These are phyloP conservation scores for Lasioglossum leucozonium DNA, from an alignment of 2,888 invertebrate genomes.

Conservation along the genomic window DNA sequence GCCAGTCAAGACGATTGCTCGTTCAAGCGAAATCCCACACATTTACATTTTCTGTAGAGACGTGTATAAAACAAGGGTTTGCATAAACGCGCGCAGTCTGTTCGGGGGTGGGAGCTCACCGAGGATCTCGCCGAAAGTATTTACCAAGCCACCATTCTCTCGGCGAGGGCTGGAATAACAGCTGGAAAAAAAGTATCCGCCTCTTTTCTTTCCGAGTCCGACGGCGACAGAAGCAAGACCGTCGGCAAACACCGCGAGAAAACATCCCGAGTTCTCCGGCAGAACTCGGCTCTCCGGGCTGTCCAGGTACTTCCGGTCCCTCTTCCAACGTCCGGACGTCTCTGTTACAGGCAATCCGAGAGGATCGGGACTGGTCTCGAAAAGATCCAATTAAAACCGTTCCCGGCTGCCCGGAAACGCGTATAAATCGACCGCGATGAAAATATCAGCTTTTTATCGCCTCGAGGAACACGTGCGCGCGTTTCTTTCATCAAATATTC, in stretches of 20 bases:
- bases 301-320: neutral
- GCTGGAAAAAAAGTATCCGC: neutral
- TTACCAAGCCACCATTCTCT: neutral
- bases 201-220: neutral
- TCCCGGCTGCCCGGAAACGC: neutral
- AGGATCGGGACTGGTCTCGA: neutral
- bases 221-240: slow-evolving; percentile 6
- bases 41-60: neutral
- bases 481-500: too few species aligned
- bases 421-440: neutral
- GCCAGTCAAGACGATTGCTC: neutral
- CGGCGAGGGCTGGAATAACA: neutral
- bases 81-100: neutral
- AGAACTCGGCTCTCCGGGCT: neutral
- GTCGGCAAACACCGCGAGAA: neutral
- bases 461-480: too few species aligned
- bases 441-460: neutral
- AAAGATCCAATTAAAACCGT: neutral
- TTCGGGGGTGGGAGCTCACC: neutral
- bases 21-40: neutral
- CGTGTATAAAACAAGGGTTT: neutral
- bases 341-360: neutral
- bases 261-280: neutral
- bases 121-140: neutral
- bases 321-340: slow-evolving; percentile 1